Base-by-base conservation (phyloP, 2,888 invertebrate genomes). In the Alentia gelatinosa region DNA sequence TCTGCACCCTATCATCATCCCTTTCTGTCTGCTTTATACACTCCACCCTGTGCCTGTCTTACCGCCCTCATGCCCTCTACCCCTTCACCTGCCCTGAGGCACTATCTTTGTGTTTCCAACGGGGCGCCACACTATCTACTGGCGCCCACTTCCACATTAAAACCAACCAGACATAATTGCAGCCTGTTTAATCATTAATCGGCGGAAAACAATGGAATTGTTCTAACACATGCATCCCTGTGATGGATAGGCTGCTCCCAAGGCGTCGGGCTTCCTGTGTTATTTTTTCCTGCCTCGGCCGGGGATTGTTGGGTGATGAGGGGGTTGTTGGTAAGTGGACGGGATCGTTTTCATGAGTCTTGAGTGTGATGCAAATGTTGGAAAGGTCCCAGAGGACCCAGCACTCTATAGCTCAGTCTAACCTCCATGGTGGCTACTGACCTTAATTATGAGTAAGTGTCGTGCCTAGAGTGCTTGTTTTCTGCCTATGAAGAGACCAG, bases 141-240 rank as follows among this genome's bases (percentile, higher is more conserved):
- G 26, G 39, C 30, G 9, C 37, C n/a, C 23, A 4, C 40, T 83
- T 39, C 9, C 42, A 42, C 86, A 50, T 47, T 35, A 26, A 33
- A 26, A 5, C n/a, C 12, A 86, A 42, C 30, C 47, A 47, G 47
- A 42, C 47, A 86, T 86, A 86, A 86, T 86, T 86, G 50, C n/a
- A 1, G 50, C 42, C 50, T 50, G 86, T 79, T 86, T 47, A 86
- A 86, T 86, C 86, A 86, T 86, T 86, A 86, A 86, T 47, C 26
- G 50, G 86, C 33, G 86, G 83, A 86, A 86, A 86, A 86, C 86
- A 86, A 86, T 42, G 30, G 47, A 47, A 86, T 86, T 47, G 86
- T 50, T 47, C 86, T 79, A 35, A 79, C 79, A 79, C 79, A 79
- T 39, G 79, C 79, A 39, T 35, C 19, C 79, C 79, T 35, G 15